Evolutionary conservation across 2,888 invertebrate genomes (phyloP), one percentile per base, ranked within the genome.

Genomic region (Brassicogethes aeneus): DNA sequence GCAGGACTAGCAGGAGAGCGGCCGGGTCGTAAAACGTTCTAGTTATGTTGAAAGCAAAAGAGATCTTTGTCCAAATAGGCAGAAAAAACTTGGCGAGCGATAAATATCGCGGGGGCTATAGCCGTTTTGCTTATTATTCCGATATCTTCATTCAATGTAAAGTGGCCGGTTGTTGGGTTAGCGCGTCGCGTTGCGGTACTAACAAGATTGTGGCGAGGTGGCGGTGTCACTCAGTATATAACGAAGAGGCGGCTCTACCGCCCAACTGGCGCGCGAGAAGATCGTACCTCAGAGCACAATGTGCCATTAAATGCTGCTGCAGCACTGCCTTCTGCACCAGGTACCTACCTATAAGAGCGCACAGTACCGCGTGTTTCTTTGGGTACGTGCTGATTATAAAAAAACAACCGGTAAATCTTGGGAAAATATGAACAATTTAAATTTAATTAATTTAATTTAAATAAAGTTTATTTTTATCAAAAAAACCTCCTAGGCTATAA

Each of bases 251-350:
- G 58, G 56, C 53, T 51, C 49, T 56, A 57, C 64, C 62, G 61
- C 65, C 62, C 62, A 59, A 57, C 53, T 45, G 55, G 57, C 53
- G 49, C 48, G 55, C 56, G 52, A 50, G 46, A 47, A 52, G 55
- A 46, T 59, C 64, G 61, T 61, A 70, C 69, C 67, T 68, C 68
- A 69, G 69, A 71, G 70, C 71, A 76, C 76, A 77, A 77, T 77
- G 76, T 75, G 73, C 70, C 64, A 65, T 66, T 66, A 66, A 64
- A 55, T 55, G 41, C 49, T 48, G 7, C 32, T 7, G 32, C n/a
- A n/a, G n/a, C n/a, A n/a, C n/a, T n/a, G n/a, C n/a, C n/a, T n/a
- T n/a, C n/a, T n/a, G n/a, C n/a, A n/a, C n/a, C n/a, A n/a, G n/a
- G n/a, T n/a, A n/a, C n/a, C n/a, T n/a, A n/a, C n/a, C n/a, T n/a